Evolutionary conservation across 2,797 vertebrate genomes (phyloP).

Genomic region (Myripristis jacobus): DNA sequence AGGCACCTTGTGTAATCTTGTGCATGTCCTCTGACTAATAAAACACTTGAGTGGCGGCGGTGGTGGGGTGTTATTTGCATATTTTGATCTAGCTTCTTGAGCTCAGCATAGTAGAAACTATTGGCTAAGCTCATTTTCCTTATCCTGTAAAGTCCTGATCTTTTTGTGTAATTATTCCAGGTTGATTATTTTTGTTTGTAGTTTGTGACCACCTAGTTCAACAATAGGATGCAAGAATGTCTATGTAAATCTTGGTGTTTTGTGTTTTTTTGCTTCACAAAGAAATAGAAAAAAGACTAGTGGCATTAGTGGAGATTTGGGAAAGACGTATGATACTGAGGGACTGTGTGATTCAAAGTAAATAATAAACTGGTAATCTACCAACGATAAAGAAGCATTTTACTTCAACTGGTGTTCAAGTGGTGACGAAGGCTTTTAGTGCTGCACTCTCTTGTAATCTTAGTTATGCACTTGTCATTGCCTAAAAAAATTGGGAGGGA

Average conservation of each 20-base stretch:
- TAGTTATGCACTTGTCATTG: constrained; percentile 10
- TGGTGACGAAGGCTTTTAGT: background rate
- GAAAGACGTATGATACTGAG: background rate
- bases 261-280: background rate
- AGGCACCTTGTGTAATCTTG: background rate
- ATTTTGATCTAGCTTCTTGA: no score
- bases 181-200: no score
- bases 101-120: no score
- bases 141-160: no score
- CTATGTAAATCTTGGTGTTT: no score
- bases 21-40: background rate
- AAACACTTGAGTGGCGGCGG: background rate
- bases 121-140: no score
- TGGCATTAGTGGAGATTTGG: background rate
- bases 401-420: background rate
- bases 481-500: constrained; percentile 13
- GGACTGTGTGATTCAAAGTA: background rate
- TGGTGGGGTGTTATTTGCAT: no score
- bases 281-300: constrained; percentile 9
- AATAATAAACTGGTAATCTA: constrained; percentile 2
- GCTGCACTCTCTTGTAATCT: constrained; percentile 1
- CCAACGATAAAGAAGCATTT: background rate
- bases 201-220: no score
- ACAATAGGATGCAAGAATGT: no score
- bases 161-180: no score